phyloP scores from a whole-genome alignment of 2,888 invertebrate genomes.

The Nemoura dubitans region DNA sequence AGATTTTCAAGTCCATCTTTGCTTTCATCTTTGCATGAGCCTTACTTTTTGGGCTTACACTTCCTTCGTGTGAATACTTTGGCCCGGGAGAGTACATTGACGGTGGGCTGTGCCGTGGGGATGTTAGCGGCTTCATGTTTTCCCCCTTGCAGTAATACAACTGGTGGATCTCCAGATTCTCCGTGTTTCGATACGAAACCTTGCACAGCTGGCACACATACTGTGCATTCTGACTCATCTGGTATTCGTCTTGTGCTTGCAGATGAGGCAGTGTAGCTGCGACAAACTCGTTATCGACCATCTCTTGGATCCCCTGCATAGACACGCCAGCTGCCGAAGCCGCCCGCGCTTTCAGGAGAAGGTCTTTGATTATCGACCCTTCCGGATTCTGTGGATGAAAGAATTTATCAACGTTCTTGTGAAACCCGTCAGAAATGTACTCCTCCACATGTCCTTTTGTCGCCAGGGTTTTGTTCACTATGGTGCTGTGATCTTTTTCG shows the following conservation, averaged over 20 bases:
- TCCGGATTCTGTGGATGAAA: conserved; percentile 71
- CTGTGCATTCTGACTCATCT: conserved; percentile 58
- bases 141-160: conserved; percentile 80
- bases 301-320: conserved; percentile 7
- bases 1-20: conserved; percentile 26
- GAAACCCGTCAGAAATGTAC: background rate
- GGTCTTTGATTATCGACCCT: conserved; percentile 73
- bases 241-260: conserved; percentile 30
- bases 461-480: background rate
- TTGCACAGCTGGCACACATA: conserved; percentile 81
- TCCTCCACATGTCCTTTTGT: conserved; percentile 58
- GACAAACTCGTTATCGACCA: background rate
- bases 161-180: conserved; percentile 83
- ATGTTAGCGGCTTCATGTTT: background rate
- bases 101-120: conserved; percentile 44
- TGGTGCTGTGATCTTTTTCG: conserved; percentile 37
- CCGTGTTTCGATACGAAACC: conserved; percentile 80
- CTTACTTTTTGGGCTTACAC: background rate
- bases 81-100: background rate
- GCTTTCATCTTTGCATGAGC: conserved; percentile 9
- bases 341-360: conserved; percentile 71
- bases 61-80: background rate
- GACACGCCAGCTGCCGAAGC: conserved; percentile 52
- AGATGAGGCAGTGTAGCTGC: background rate
- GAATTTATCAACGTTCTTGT: conserved; percentile 46